Evolutionary conservation across 2,797 vertebrate genomes (phyloP).

Genomic region (Eospalax fontanierii): DNA sequence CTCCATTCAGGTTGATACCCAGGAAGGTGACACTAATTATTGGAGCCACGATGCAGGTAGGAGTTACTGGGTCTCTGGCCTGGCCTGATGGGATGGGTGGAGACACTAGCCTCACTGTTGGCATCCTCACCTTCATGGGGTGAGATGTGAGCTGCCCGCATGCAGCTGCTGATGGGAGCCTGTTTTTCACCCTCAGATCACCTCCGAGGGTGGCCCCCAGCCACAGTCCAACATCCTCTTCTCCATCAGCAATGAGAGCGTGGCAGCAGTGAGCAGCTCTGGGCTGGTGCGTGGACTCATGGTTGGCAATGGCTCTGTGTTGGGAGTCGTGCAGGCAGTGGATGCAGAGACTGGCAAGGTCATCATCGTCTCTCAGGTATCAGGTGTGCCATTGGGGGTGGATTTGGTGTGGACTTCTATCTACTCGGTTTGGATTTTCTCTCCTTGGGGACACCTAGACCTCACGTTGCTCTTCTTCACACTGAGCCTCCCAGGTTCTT

Average conservation of each 20-base stretch:
- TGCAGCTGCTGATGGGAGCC: background rate
- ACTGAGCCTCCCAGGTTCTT: background rate
- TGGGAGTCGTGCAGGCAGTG: slow-evolving; percentile 95
- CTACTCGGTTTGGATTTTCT: background rate
- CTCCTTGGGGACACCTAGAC: background rate
- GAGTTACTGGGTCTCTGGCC: background rate
- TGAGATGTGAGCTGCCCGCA: no score
- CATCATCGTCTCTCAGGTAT: slow-evolving; percentile 95
- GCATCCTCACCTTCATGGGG: background rate
- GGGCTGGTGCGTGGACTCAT: slow-evolving; percentile 93
- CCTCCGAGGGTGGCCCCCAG: slow-evolving; percentile 97
- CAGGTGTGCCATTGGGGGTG: fast-evolving
- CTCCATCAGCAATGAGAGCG: slow-evolving; percentile 90
- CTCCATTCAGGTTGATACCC: slow-evolving; percentile 95
- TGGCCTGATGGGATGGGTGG: background rate
- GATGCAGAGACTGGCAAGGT: slow-evolving; percentile 96
- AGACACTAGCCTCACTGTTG: background rate
- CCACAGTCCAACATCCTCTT: slow-evolving; percentile 98
- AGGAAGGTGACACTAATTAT: slow-evolving; percentile 95
- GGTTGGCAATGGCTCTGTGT: slow-evolving; percentile 93
- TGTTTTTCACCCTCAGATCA: slow-evolving; percentile 91
- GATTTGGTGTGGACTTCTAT: background rate
- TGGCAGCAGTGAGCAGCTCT: slow-evolving; percentile 91
- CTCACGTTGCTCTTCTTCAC: background rate
- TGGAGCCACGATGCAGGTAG: slow-evolving; percentile 96